Evolutionary conservation across 2,113 vertebrate genomes (phyloP).

Genomic region (Apistogramma diplotaenia): DNA sequence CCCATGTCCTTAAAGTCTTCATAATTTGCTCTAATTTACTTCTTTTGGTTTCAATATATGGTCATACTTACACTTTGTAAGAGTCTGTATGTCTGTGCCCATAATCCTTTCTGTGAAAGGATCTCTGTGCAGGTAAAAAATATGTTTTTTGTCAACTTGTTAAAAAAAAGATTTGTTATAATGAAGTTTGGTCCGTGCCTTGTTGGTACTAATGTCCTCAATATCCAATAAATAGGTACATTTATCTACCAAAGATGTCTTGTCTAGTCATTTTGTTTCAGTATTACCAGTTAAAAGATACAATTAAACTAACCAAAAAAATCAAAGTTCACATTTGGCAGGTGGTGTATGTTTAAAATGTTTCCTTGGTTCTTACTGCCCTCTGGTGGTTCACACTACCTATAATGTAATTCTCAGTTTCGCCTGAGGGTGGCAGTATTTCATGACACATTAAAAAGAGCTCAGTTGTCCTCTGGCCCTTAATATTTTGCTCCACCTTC

Average conservation of each 20-base stretch:
- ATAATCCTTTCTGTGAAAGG: slow-evolving; percentile 95
- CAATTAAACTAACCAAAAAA: background rate
- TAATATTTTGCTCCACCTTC: background rate
- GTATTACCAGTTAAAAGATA: background rate
- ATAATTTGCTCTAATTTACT: slow-evolving; percentile 7
- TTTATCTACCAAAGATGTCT: slow-evolving; percentile 71
- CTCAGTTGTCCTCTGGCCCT: background rate
- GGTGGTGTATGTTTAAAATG: background rate
- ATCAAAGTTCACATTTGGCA: background rate
- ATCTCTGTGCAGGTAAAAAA: slow-evolving; percentile 67
- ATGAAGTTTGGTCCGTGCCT: slow-evolving; percentile 81
- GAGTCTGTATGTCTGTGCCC: slow-evolving; percentile 68
- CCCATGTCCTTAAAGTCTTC: slow-evolving; percentile 42
- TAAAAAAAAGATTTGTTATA: slow-evolving; percentile 67
- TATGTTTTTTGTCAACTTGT: slow-evolving; percentile 47
- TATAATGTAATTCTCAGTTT: background rate
- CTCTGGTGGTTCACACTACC: slow-evolving; percentile 4
- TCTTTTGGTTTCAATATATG: slow-evolving; percentile 49
- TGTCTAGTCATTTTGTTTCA: background rate
- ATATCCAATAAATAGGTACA: slow-evolving; percentile 85
- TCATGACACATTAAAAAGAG: background rate
- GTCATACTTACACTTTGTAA: slow-evolving; percentile 51
- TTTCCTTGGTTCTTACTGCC: slow-evolving; percentile 19
- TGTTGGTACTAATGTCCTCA: slow-evolving; percentile 79
- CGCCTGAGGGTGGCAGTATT: slow-evolving; percentile 23